Conservation (phyloP, 2,888 invertebrate genomes). For the Eurois occulta region DNA sequence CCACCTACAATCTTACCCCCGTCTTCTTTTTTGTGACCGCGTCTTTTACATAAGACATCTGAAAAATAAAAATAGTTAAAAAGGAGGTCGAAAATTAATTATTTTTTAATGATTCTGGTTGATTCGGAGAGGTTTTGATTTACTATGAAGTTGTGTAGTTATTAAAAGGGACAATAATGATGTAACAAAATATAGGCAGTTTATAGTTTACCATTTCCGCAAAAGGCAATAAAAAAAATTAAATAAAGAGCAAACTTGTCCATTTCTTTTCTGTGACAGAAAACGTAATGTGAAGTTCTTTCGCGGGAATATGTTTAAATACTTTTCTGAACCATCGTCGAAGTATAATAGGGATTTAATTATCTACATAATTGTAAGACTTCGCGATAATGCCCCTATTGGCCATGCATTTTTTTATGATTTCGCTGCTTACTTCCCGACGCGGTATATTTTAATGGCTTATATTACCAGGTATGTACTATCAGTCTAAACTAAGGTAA, state of each 20-base stretch:
- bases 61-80: slow-evolving; percentile 33
- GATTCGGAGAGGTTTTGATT: neutral
- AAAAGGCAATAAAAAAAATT: slow-evolving; percentile 49
- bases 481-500: slow-evolving; percentile 19
- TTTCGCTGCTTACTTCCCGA: slow-evolving; percentile 33
- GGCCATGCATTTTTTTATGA: slow-evolving; percentile 3
- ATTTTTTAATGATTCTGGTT: neutral
- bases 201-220: slow-evolving; percentile 56
- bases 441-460: slow-evolving; percentile 32
- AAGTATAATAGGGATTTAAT: slow-evolving; percentile 51
- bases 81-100: too few relatives aligned
- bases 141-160: neutral
- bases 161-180: neutral
- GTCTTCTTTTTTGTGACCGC: slow-evolving; percentile 58
- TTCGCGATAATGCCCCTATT: slow-evolving; percentile 69
- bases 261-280: slow-evolving; percentile 63
- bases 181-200: neutral
- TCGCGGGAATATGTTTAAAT: slow-evolving; percentile 67
- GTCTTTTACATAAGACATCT: slow-evolving; percentile 76
- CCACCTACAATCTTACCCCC: slow-evolving; percentile 85
- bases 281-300: slow-evolving; percentile 59
- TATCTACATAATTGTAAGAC: slow-evolving; percentile 65
- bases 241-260: slow-evolving; percentile 58
- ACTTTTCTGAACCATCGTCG: slow-evolving; percentile 49
- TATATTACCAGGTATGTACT: neutral